Conservation (phyloP, 2,797 vertebrate genomes). For the Corythornis leucogaster region DNA sequence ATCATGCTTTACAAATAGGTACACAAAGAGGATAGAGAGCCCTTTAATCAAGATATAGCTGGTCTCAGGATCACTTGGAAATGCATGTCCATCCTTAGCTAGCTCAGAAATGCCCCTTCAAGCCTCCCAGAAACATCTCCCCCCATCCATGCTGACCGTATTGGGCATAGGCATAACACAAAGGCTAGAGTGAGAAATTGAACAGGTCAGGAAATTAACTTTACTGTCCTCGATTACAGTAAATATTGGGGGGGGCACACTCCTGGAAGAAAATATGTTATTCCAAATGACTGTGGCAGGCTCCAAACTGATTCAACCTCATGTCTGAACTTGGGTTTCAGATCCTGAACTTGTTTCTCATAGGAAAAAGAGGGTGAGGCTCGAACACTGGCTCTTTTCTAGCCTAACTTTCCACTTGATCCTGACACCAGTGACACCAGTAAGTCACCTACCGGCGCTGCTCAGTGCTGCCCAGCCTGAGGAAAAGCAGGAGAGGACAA, state of each 20-base stretch:
- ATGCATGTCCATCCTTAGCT: constrained; percentile 53
- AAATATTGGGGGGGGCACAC: constrained; percentile 51
- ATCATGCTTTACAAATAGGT: constrained; percentile 68
- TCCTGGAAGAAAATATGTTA: constrained; percentile 65
- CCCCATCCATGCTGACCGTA: constrained; percentile 5
- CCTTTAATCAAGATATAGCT: constrained; percentile 57
- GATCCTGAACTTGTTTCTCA: constrained; percentile 54
- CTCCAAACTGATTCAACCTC: constrained; percentile 50
- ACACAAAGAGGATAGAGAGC: constrained; percentile 57
- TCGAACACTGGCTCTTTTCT: constrained; percentile 47
- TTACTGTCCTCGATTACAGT: constrained; percentile 54
- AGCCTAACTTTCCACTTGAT: constrained; percentile 69
- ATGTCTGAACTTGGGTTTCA: constrained; percentile 42
- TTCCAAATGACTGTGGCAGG: constrained; percentile 38
- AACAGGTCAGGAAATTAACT: constrained; percentile 50
- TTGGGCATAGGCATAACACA: constrained; percentile 39
- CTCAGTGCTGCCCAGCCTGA: constrained; percentile 70
- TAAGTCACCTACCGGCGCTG: constrained; percentile 69
- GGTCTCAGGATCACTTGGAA: constrained; percentile 73
- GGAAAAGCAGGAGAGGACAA: constrained; percentile 74
- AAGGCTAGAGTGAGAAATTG: constrained; percentile 53
- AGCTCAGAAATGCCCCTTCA: constrained; percentile 59
- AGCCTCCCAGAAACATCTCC: constrained; percentile 31
- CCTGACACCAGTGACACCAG: constrained; percentile 71
- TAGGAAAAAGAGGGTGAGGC: constrained; percentile 46